Base-by-base conservation (phyloP, 2,797 vertebrate genomes). In the Cryptoblepharus egeriae region DNA sequence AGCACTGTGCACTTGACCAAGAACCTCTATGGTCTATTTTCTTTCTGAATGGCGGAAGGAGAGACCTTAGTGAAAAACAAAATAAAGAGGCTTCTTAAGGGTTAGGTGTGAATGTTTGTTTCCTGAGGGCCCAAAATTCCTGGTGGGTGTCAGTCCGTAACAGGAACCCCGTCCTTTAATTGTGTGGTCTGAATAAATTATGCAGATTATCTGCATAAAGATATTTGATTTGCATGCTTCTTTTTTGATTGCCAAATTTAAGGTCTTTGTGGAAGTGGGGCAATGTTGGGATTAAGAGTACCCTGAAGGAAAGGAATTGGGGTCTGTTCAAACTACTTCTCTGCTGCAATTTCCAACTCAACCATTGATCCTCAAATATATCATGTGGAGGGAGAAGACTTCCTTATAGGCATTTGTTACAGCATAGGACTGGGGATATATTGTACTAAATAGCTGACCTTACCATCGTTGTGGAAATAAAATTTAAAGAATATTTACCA, bases 131-230 rank as follows among this genome's bases (percentile, higher is more conserved):
- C 11, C 32, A 35, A n/a, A 5, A 24, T 61, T 61, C 35, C 58
- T 72, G 22, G 24, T 28, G n/a, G 15, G 13, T 20, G 60, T 63
- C n/a, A 26, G 35, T 80, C 37, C 49, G 68, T 32, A 71, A 49
- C 18, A 69, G 61, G 35, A 55, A 20, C 35, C 16, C 35, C 52
- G 5, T 20, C 67, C 52, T 18, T 74, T 60, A 42, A 71, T 60
- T 77, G 28, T 42, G 28, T 71, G 7, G 67, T 60, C 28, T 71
- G 78, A 61, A 75, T 60, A 75, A 39, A 72, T 80, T 32, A 80
- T 72, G 39, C 37, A 63, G 39, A 61, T 49, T 49, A 49, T 28
- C 69, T 80, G 68, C 30, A 72, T 72, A 72, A 35, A 28, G 16
- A 4, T 58, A 63, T 63, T 11, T 80, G 22, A 35, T 72, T 26